A percentile compares a stretch with the other conserved stretches of the same genome.
These are phyloP conservation scores for Urocyon cinereoargenteus DNA, from an alignment of 2,797 vertebrate genomes.

Conservation along the genomic window DNA sequence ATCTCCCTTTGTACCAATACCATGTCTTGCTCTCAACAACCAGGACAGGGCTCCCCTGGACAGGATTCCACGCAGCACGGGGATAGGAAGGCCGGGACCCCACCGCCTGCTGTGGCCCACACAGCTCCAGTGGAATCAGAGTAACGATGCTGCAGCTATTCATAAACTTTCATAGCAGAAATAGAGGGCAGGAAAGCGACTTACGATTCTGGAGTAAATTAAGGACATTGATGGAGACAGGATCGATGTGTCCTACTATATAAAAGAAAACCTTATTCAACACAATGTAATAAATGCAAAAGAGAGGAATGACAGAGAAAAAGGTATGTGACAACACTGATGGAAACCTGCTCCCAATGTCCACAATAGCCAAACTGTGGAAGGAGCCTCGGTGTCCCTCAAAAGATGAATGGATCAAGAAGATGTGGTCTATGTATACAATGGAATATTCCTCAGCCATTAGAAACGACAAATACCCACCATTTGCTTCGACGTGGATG, in stretches of 20 bases:
- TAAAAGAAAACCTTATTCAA: not conserved
- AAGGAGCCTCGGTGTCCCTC: no score
- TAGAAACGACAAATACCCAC: no score
- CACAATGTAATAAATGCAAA: slow-evolving; percentile 25
- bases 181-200: not conserved
- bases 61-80: not conserved
- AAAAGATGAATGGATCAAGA: no score
- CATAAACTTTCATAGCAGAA: not conserved
- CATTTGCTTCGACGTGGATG: no score
- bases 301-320: not conserved
- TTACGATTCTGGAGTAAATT: not conserved
- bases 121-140: not conserved
- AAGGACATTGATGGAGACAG: not conserved
- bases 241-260: not conserved
- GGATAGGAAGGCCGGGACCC: not conserved
- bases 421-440: no score
- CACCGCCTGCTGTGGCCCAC: not conserved
- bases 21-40: not conserved
- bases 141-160: not conserved
- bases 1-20: not conserved
- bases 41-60: not conserved
- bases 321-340: not conserved
- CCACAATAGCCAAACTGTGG: no score
- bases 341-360: not conserved
- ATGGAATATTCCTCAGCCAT: no score